Base-by-base conservation (phyloP, 2,113 vertebrate genomes). In the Dolichallabes microphthalmus region DNA sequence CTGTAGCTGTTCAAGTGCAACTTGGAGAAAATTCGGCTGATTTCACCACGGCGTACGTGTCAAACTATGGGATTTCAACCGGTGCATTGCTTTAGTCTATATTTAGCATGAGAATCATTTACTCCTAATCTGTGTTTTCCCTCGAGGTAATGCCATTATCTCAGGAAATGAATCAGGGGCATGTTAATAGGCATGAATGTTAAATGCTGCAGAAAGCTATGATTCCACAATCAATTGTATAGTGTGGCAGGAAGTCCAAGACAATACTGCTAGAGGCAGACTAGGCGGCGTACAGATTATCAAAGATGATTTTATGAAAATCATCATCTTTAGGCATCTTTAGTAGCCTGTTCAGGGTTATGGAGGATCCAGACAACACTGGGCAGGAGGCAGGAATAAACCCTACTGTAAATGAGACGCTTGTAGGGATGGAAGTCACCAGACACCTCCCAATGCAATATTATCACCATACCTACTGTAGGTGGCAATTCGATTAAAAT, bases 61-160 rank as follows among this genome's bases (percentile, higher is more conserved):
- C 53, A 58, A 73, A 75, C 82, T 15, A 55, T 13, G 57, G 69
- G 69, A 75, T 50, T 74, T 55, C 25, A 22, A 63, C 27, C 50
- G 35, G 73, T 8, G 45, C 39, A 6, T 25, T 58, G 61, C 77
- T 79, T 60, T 25, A 79, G 35, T 35, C 76, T 78, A 32, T 39
- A 85, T 82, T 82, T 82, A 64, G 74, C 74, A 83, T 63, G 75
- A 82, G 66, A 85, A 14, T 80, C 80, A 55, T 88, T 85, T 85
- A 73, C 66, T 76, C 78, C 45, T 57, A 64, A 61, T 86, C 85
- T 82, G 61, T 76, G 68, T 77, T 76, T 86, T 45, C 52, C 60
- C 60, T 82, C 45, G 74, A 66, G 81, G 12, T 53, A 74, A 88
- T 64, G 68, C 57, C 73, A 85, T 84, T 87, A 80, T 82, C 63